Evolutionary conservation across 2,797 vertebrate species (phyloP).

Genomic region (Acestrorhynchus altus): DNA sequence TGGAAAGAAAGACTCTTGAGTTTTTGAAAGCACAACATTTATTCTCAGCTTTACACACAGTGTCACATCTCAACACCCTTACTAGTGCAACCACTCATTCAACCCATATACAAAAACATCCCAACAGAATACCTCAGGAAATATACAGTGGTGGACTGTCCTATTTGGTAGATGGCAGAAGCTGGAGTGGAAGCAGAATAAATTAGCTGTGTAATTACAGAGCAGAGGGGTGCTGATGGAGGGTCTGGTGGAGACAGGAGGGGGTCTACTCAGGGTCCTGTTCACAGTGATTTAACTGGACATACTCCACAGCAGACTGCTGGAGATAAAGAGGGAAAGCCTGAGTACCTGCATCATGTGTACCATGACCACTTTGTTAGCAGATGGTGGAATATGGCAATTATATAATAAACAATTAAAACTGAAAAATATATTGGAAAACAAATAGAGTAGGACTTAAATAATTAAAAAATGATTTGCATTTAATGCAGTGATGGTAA

Average conservation of each 20-base stretch:
- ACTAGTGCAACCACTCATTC: background rate
- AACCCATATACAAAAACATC: conserved; percentile 23
- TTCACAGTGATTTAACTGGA: conserved; percentile 67
- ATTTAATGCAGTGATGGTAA: no score
- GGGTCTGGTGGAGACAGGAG: conserved; percentile 13
- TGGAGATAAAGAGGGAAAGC: conserved; percentile 30
- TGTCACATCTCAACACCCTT: conserved; percentile 1
- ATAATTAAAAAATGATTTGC: no score
- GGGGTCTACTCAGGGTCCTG: conserved; percentile 47
- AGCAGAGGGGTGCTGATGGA: conserved; percentile 36
- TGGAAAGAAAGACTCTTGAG: background rate
- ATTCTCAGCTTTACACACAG: conserved; percentile 30
- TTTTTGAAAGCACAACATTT: conserved; percentile 34
- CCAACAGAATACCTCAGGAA: background rate
- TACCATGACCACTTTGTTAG: background rate
- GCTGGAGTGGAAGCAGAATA: conserved; percentile 41
- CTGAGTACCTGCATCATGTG: background rate
- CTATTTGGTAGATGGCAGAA: conserved; percentile 6
- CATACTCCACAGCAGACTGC: conserved; percentile 74
- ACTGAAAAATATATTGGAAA: no score
- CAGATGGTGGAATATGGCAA: no score
- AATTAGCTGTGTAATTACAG: conserved; percentile 34
- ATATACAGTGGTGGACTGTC: background rate
- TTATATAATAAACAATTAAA: no score
- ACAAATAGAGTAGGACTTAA: no score